Evolutionary conservation across 2,797 vertebrate genomes (phyloP), one percentile per base, ranked within the genome.

Genomic region (Apogon talboti): DNA sequence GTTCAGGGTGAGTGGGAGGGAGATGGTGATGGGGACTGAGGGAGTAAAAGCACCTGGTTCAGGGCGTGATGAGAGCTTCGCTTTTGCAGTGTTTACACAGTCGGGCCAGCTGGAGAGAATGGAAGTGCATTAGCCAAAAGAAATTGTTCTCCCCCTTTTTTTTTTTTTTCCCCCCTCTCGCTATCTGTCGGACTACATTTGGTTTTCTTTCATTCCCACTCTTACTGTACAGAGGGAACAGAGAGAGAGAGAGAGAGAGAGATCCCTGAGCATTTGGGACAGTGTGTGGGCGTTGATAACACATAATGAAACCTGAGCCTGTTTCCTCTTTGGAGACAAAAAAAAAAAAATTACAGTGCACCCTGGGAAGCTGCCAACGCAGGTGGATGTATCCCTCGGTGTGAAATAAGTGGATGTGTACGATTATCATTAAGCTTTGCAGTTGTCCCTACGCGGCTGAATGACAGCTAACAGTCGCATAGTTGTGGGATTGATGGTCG

Each of bases 41-140:
- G 70, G 83, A 86, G 63, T 42, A 55, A 55, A 71, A 64, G 78
- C 91, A 90, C 85, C 90, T 90, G 88, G 71, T 84, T 88, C 6
- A 7, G 90, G 87, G 88, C 21, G 85, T 71, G 60, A 76, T 85
- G 63, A 75, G 68, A 84, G 58, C 69, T 66, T 71, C 54, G 45
- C 66, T 75, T 85, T 54, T 49, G 43, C 63, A 78, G 44, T 80
- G 58, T 86, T 73, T 79, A 57, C 50, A 64, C 50, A 42, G 55
- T 44, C 30, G 9, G 55, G 62, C 82, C 90, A 91, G 89, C 86
- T 92, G 91, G 79, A 83, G 60, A 52, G 63, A 81, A 77, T 35
- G 47, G 24, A 52, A 73, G 42, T 40, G 46, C 62, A 67, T 84
- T 74, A 45, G 70, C 81, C 77, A 74, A 74, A 81, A 74, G 46